Conservation (phyloP, 2,888 invertebrate species). For the Theodoxus fluviatilis region DNA sequence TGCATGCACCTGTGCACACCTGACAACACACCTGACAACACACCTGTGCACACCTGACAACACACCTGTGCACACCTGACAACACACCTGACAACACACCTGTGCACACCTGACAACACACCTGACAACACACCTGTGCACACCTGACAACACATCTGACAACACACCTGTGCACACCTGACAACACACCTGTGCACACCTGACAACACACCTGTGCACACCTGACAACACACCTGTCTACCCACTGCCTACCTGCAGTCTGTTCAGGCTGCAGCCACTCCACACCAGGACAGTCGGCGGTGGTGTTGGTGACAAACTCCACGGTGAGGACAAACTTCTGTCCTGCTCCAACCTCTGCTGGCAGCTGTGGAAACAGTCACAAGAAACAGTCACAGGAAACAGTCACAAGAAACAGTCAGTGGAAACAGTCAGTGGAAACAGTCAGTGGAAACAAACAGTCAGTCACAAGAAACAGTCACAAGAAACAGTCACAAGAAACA, state of each 20-base stretch:
- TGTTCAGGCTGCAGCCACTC: constrained; percentile 41
- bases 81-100: no score
- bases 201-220: background rate
- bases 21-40: no score
- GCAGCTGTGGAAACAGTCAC: constrained; percentile 30
- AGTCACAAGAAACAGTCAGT: background rate
- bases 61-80: no score
- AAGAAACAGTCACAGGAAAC: background rate
- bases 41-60: no score
- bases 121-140: no score
- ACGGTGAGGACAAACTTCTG: constrained; percentile 31
- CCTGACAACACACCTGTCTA: background rate
- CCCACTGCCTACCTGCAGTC: constrained; percentile 38
- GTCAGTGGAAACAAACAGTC: background rate
- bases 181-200: background rate
- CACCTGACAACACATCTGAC: no score
- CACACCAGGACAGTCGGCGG: constrained; percentile 37
- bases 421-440: background rate
- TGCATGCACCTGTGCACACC: no score
- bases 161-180: no score
- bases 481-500: no score
- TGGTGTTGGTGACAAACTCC: constrained; percentile 27
- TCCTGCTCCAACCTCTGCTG: constrained; percentile 21
- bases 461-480: no score
- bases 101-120: no score